Base-by-base conservation (phyloP, 2,797 vertebrate genomes). In the Takifugu ocellatus region DNA sequence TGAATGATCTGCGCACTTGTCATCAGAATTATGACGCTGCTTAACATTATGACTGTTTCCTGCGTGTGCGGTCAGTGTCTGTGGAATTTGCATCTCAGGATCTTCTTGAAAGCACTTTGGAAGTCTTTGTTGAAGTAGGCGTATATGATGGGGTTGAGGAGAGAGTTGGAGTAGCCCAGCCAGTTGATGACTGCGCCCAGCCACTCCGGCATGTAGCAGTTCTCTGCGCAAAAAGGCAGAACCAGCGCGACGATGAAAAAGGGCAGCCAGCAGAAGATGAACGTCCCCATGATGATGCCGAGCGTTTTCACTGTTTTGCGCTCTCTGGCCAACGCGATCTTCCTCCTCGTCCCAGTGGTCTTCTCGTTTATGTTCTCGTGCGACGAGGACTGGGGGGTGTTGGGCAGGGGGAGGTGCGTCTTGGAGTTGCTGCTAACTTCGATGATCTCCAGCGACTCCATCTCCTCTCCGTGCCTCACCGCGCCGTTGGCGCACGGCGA, bases 101-200 rank as follows among this genome's bases (percentile, higher is more conserved):
- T 98, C 88, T 98, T 99, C 90, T 97, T 96, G 87, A 99, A 99
- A 56, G 96, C 95, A 85, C 87, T 97, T 92, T 98, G 97, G 85
- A 99, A 99, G 90, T 99, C 97, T 81, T 97, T 98, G 90, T 99
- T 99, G 88, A 98, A 99, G 79, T 99, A 99, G 66, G 96, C 96
- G 70, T 99, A 99, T 75, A 98, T 99, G 81, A 99, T 92, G 15
- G 97, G 97, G 76, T 98, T 99, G 52, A 99, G 93, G 63, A 99
- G 94, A 11, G 97, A 98, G 88, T 98, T 99, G 74, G 97, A 97
- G 79, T 99, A 99, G 68, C 96, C 96, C 63, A 98, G 91, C 96
- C 97, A 99, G 88, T 96, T 99, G 63, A 99, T 97, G 51, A 98
- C 92, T 31, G 93, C 94, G 16, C 89, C 91, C 72, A 99, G 68